These are phyloP conservation scores for Panurus biarmicus DNA, from an alignment of 2,113 vertebrate genomes.

Conservation along the genomic window DNA sequence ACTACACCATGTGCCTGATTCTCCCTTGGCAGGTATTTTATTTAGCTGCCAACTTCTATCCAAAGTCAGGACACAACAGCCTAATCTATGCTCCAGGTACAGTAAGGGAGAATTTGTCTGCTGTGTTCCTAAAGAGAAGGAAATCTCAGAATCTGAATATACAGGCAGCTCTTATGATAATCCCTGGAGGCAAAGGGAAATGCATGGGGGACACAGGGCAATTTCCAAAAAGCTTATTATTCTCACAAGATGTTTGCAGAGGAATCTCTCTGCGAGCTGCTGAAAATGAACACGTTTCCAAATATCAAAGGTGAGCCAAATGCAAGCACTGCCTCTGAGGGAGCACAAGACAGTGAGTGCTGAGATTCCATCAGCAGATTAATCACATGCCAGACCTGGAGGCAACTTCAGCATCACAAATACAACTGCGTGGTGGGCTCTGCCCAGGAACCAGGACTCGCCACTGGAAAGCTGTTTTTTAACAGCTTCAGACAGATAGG, in stretches of 20 bases:
- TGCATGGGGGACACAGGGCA: neutral
- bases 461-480: neutral
- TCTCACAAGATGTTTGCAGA: slow-evolving; percentile 1
- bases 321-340: neutral
- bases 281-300: slow-evolving; percentile 1
- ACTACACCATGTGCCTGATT: neutral
- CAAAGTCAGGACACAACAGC: neutral
- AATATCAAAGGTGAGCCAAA: slow-evolving; percentile 24
- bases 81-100: neutral
- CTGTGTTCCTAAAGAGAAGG: neutral
- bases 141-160: neutral
- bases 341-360: neutral
- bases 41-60: neutral
- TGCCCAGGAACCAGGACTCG: neutral
- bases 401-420: neutral
- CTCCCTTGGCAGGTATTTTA: neutral
- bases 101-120: neutral
- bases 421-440: neutral
- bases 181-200: neutral
- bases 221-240: slow-evolving; percentile 2
- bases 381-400: slow-evolving; percentile 14
- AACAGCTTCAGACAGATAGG: neutral
- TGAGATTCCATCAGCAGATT: neutral
- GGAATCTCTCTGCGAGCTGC: neutral
- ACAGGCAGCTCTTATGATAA: neutral